phyloP scores from a whole-genome alignment of 2,113 vertebrate species.

The Alligator sinensis region DNA sequence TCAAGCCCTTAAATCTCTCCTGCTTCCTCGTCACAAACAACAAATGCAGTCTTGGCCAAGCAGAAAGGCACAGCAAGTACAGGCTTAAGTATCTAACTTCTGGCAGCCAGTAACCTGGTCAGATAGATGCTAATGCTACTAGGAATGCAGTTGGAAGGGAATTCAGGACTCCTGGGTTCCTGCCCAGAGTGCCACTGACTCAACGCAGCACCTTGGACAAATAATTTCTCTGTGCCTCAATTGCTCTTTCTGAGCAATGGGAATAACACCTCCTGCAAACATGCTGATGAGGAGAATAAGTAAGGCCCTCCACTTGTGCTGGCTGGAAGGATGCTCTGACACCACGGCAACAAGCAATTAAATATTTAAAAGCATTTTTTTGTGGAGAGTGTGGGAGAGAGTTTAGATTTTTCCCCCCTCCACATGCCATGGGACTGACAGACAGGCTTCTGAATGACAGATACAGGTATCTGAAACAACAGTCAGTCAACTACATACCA shows the following conservation, averaged over 20 bases:
- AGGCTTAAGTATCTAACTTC: accelerated
- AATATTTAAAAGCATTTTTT: neutral
- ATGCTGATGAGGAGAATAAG: neutral
- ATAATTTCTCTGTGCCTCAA: neutral
- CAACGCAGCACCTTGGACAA: neutral
- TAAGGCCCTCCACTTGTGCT: neutral
- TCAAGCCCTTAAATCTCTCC: neutral
- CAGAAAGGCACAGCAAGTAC: accelerated
- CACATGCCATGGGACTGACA: neutral
- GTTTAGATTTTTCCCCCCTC: neutral
- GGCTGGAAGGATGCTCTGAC: neutral
- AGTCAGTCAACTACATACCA: neutral
- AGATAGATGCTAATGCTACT: neutral
- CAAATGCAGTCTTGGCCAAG: neutral
- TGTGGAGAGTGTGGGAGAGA: neutral
- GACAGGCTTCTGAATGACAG: neutral
- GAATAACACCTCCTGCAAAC: neutral
- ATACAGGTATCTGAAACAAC: accelerated
- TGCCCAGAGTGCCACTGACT: neutral
- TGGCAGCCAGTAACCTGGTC: neutral
- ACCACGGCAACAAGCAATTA: neutral
- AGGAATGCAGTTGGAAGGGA: neutral
- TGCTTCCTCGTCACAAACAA: neutral
- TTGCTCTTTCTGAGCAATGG: neutral
- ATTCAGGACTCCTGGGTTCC: neutral